phyloP scores from a whole-genome alignment of 2,888 invertebrate genomes.

The Rhodophaea formosa region DNA sequence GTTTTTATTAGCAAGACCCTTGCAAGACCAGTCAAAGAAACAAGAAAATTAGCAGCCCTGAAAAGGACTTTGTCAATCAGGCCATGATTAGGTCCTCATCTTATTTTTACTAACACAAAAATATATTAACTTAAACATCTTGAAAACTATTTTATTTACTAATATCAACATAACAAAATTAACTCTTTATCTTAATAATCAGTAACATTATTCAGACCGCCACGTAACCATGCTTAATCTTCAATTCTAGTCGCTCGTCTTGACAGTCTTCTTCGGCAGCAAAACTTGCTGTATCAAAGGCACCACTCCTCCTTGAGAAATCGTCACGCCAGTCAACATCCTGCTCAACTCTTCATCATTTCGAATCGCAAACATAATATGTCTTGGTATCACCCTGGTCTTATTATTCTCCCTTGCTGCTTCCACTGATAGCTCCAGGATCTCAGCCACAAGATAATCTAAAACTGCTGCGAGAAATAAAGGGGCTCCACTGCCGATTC shows the following conservation, averaged over 20 bases:
- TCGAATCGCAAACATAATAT: constrained; percentile 55
- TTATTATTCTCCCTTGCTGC: constrained; percentile 85
- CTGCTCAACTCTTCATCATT: constrained; percentile 58
- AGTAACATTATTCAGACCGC: no score
- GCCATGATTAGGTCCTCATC: constrained; percentile 20
- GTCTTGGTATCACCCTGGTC: constrained; percentile 62
- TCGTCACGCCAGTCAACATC: constrained; percentile 51
- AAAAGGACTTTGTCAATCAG: constrained; percentile 71
- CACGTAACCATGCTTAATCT: no score
- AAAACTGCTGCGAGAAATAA: constrained; percentile 81
- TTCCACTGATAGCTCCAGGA: constrained; percentile 46
- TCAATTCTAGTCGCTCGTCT: no score
- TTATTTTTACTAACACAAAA: no score
- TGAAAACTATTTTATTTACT: no score
- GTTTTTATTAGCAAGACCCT: no score
- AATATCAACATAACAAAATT: no score
- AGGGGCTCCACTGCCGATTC: constrained; percentile 77
- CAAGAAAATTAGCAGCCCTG: constrained; percentile 52
- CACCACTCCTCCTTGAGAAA: constrained; percentile 55
- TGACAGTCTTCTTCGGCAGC: constrained; percentile 56
- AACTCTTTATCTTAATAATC: no score
- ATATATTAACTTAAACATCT: no score
- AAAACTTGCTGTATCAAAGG: constrained; percentile 50
- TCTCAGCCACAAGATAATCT: constrained; percentile 73
- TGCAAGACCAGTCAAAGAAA: constrained; percentile 28